Evolutionary conservation across 2,888 invertebrate genomes (phyloP).

Genomic region (Conops quadrifasciatus): DNA sequence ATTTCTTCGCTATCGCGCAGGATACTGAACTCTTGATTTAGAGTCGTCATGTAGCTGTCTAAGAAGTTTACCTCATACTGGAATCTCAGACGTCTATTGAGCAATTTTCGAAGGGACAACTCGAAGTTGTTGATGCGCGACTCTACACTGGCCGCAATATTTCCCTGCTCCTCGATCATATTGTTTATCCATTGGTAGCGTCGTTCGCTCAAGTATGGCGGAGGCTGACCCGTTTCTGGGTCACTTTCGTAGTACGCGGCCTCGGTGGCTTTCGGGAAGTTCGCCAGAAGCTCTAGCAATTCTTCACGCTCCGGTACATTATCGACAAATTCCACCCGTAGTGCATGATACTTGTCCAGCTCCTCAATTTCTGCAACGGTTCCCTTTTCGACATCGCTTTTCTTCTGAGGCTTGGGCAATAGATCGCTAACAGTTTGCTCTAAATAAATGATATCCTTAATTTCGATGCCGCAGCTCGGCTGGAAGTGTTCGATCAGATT

Average conservation of each 20-base stretch:
- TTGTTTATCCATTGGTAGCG: constrained; percentile 58
- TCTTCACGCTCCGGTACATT: constrained; percentile 39
- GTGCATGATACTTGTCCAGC: constrained; percentile 43
- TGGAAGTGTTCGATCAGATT: constrained; percentile 53
- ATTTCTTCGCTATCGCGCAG: constrained; percentile 77
- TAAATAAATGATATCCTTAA: constrained; percentile 54
- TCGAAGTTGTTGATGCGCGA: constrained; percentile 74
- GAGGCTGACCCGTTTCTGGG: constrained; percentile 37
- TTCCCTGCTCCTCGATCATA: constrained; percentile 73
- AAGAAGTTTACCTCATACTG: constrained; percentile 71
- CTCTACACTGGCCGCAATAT: constrained; percentile 70
- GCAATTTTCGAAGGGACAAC: constrained; percentile 68
- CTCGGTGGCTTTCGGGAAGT: constrained; percentile 46
- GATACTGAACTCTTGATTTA: constrained; percentile 79
- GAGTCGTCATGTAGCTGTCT: constrained; percentile 71
- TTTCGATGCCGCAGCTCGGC: constrained; percentile 55
- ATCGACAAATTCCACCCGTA: constrained; percentile 47
- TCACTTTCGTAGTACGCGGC: constrained; percentile 47
- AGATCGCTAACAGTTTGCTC: constrained; percentile 47
- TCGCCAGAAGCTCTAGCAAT: constrained; percentile 39
- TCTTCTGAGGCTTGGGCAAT: constrained; percentile 31
- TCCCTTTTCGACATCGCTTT: constrained; percentile 4
- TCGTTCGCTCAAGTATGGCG: constrained; percentile 50
- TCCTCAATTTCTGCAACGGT: constrained; percentile 45
- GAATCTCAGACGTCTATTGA: constrained; percentile 69